Percentiles rank a stretch among this genome's conserved stretches.
phyloP scores from a whole-genome alignment of 1,140 invertebrate genomes.

The Drosophila sturtevanti region DNA sequence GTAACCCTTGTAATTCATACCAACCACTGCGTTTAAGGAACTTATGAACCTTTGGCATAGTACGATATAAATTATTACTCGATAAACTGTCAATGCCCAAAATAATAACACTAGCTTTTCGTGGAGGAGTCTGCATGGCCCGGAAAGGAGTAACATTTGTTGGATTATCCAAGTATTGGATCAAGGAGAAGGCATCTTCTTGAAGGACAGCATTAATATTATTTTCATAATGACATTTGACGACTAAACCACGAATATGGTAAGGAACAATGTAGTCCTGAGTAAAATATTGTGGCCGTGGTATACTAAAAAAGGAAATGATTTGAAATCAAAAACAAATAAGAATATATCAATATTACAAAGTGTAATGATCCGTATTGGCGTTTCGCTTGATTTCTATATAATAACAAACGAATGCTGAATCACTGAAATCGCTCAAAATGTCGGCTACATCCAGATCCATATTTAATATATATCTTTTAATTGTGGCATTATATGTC shows the following conservation, averaged over 20 bases:
- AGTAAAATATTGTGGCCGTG: background rate
- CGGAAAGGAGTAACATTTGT: no score
- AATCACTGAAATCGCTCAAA: conserved; percentile 28
- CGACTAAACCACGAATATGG: conserved; percentile 48
- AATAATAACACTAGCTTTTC: conserved; percentile 65
- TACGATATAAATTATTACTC: conserved; percentile 78
- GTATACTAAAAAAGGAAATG: no score
- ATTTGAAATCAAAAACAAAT: no score
- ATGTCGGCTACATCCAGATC: conserved; percentile 39
- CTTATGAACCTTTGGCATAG: conserved; percentile 55
- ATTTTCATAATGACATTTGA: conserved; percentile 43
- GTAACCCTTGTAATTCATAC: conserved; percentile 68
- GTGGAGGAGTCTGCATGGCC: background rate
- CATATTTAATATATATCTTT: conserved; percentile 41
- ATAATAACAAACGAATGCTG: conserved; percentile 64
- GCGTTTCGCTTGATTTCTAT: no score
- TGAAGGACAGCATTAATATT: conserved; percentile 49
- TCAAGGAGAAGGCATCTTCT: conserved; percentile 38
- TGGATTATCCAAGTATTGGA: conserved; percentile 24
- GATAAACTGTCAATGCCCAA: conserved; percentile 68
- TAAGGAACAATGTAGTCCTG: conserved; percentile 50
- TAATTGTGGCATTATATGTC: conserved; percentile 35
- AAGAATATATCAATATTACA: no score
- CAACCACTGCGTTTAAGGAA: conserved; percentile 46
- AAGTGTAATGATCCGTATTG: no score